Evolutionary conservation across 30 jellyfish, hydroid and myxozoan species (phyloP).

Genomic region (Clytia hemisphaerica): DNA sequence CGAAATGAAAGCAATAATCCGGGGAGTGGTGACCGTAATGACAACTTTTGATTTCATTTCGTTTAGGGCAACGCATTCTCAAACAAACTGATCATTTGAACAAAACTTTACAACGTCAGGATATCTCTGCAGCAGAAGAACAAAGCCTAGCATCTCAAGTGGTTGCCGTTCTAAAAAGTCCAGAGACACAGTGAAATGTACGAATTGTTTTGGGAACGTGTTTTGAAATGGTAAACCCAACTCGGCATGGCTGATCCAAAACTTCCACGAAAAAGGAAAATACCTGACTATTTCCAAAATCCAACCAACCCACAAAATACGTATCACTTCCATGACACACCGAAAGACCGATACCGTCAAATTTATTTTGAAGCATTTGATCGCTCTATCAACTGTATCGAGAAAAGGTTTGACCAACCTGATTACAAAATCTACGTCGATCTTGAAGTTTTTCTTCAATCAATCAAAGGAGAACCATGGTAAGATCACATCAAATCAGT

Average conservation of each 20-base stretch:
- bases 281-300: constrained; percentile 17
- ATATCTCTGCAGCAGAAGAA: constrained; percentile 49
- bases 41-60: constrained; percentile 1
- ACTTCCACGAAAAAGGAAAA: constrained; percentile 65
- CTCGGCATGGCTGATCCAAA: constrained; percentile 55
- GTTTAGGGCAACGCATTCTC: constrained; percentile 15
- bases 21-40: constrained; percentile 16
- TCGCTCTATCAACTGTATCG: constrained; percentile 17
- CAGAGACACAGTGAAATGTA: constrained; percentile 24
- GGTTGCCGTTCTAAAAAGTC: background rate
- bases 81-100: constrained; percentile 21
- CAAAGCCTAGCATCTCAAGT: constrained; percentile 32
- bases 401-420: constrained; percentile 37
- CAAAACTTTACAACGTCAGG: constrained; percentile 32
- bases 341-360: constrained; percentile 35
- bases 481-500: constrained; percentile 19
- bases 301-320: constrained; percentile 29
- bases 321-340: constrained; percentile 53
- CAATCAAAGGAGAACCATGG: constrained; percentile 34
- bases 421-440: constrained; percentile 39
- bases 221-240: constrained; percentile 36
- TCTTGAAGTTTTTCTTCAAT: constrained; percentile 30
- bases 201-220: constrained; percentile 54
- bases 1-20: constrained; percentile 15
- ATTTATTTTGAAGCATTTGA: constrained; percentile 34